phyloP scores from a whole-genome alignment of 2,113 vertebrate species.

The Bothrops jararaca region DNA sequence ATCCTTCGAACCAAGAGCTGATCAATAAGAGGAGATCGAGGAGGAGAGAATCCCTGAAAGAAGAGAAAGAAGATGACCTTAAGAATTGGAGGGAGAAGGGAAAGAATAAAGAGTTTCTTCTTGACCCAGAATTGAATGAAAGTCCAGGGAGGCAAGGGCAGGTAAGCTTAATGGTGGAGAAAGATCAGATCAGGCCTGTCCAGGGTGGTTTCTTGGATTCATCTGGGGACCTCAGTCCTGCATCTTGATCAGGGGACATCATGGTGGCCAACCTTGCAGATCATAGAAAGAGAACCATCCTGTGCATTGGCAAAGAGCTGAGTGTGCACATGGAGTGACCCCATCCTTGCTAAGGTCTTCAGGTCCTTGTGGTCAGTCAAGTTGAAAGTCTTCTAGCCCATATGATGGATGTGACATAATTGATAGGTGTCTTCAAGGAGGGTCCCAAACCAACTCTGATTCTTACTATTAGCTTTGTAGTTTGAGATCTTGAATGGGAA shows the following conservation, averaged over 20 bases:
- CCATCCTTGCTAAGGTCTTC: not conserved
- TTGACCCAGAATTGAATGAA: not conserved
- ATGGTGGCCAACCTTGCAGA: not conserved
- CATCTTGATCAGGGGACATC: not conserved
- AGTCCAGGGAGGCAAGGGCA: not conserved
- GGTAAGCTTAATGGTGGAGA: not conserved
- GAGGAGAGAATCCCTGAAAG: not conserved
- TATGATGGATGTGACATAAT: not conserved
- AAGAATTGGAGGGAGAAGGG: not conserved
- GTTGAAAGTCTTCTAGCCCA: not conserved
- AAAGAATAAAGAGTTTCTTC: not conserved
- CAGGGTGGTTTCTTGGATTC: not conserved
- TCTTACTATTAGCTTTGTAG: not conserved
- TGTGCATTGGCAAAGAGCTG: not conserved
- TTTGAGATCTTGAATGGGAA: too few relatives aligned
- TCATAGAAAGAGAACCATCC: not conserved
- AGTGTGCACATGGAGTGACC: too few relatives aligned
- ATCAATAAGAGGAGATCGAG: not conserved
- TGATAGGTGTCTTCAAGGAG: not conserved
- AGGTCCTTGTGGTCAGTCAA: not conserved
- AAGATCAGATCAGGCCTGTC: not conserved
- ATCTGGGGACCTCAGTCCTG: not conserved
- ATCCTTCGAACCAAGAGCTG: not conserved
- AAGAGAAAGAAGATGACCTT: not conserved
- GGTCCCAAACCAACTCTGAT: not conserved